Evolutionary conservation across 1,140 invertebrate genomes (phyloP).

Genomic region (Chionoecetes opilio): DNA sequence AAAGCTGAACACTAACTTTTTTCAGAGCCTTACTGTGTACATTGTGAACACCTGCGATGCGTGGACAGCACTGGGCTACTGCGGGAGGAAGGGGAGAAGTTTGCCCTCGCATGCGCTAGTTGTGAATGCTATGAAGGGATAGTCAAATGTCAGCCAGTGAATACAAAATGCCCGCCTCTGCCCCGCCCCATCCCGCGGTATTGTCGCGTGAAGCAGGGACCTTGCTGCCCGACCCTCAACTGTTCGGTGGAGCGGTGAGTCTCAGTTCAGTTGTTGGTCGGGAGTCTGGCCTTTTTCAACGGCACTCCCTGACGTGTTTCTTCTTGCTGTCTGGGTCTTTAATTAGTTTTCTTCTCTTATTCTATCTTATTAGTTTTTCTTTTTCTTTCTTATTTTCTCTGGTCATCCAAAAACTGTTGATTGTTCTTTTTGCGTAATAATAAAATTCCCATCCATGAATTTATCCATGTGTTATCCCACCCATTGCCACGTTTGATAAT

Average conservation of each 20-base stretch:
- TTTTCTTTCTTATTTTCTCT: no score
- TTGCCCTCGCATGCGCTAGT: not conserved
- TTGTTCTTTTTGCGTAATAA: no score
- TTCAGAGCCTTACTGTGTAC: not conserved
- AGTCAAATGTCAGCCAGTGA: not conserved
- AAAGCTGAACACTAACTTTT: no score
- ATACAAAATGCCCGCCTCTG: not conserved
- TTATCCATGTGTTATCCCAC: no score
- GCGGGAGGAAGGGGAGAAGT: not conserved
- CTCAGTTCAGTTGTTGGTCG: not conserved
- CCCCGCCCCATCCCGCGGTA: not conserved
- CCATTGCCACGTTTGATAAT: no score
- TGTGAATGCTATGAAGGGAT: not conserved
- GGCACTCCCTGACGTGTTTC: no score
- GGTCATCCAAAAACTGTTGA: no score
- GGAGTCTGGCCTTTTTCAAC: no score
- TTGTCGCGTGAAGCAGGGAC: not conserved
- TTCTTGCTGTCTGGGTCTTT: no score
- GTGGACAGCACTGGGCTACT: not conserved
- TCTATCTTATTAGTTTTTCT: no score
- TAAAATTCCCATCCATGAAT: no score
- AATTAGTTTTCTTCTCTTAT: no score
- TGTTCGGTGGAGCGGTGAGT: not conserved
- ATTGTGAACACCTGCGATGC: not conserved
- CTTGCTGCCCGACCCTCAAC: not conserved